Evolutionary conservation across 2,797 vertebrate genomes (phyloP).

Genomic region (Tamandua tetradactyla): DNA sequence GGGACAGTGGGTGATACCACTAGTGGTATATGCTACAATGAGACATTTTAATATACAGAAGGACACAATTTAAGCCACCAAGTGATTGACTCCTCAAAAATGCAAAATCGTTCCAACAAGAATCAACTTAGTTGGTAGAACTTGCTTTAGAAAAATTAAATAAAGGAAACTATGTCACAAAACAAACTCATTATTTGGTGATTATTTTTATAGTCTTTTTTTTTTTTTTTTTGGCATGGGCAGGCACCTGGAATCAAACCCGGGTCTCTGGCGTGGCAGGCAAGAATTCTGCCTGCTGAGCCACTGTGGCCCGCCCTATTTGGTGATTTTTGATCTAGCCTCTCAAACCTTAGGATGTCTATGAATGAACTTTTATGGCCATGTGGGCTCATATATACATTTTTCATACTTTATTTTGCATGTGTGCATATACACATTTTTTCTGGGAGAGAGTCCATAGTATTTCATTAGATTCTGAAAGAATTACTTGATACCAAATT

Average conservation of each 20-base stretch:
- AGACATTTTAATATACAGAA: not conserved
- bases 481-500: not conserved
- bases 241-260: too few relatives aligned
- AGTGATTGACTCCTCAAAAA: not conserved
- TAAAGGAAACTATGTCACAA: not conserved
- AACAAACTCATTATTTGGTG: not conserved
- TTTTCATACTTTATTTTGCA: not conserved
- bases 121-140: not conserved
- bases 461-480: not conserved
- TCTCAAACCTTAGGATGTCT: not conserved
- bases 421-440: not conserved
- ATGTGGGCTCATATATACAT: not conserved
- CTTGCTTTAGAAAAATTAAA: not conserved
- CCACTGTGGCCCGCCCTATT: too few relatives aligned
- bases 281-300: too few relatives aligned
- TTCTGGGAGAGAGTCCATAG: not conserved
- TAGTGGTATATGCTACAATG: not conserved
- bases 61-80: not conserved
- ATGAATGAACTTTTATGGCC: not conserved
- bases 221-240: too few relatives aligned
- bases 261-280: too few relatives aligned
- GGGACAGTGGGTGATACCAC: not conserved
- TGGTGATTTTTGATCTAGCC: not conserved
- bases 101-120: not conserved
- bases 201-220: too few relatives aligned